Percentiles rank a stretch among this genome's conserved stretches.
Conservation (phyloP, 64 coral and sea anemone genomes). For the Pocillopora damicornis region DNA sequence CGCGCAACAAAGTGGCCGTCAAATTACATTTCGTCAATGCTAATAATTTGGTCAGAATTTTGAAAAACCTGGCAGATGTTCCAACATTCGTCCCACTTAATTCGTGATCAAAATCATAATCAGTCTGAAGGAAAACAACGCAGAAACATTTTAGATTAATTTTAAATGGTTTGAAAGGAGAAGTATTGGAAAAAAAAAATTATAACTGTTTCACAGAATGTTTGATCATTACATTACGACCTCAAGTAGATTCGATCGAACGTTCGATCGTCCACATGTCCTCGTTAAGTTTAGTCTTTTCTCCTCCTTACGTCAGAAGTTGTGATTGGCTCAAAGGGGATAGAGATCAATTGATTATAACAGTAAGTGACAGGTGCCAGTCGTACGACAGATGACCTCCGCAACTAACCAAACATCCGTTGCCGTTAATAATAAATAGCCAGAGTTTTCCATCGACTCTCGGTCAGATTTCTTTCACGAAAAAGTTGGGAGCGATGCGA, state of each 20-base stretch:
- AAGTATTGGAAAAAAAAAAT: no score
- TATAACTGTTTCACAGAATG: background rate
- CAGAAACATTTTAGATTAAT: no score
- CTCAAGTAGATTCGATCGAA: no score
- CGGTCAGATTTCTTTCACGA: slow-evolving; percentile 54
- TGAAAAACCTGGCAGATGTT: background rate
- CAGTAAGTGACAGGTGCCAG: slow-evolving; percentile 58
- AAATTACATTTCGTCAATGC: background rate
- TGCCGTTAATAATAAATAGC: slow-evolving; percentile 78
- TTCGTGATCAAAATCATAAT: background rate
- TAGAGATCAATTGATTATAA: slow-evolving; percentile 67
- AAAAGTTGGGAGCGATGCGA: slow-evolving; percentile 87
- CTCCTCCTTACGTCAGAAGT: slow-evolving; percentile 25
- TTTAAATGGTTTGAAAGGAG: no score
- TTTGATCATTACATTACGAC: background rate
- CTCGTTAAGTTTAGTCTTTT: slow-evolving; percentile 4
- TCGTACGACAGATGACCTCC: slow-evolving; percentile 59
- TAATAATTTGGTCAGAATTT: background rate
- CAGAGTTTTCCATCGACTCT: slow-evolving; percentile 54
- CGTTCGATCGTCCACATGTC: background rate
- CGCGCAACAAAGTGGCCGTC: background rate
- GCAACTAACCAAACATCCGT: slow-evolving; percentile 56
- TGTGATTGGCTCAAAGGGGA: slow-evolving; percentile 45
- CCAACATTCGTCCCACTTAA: background rate
- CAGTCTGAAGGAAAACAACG: background rate